These are phyloP conservation scores for Tetraneura akinire DNA, from an alignment of 1,140 invertebrate species.

Conservation along the genomic window DNA sequence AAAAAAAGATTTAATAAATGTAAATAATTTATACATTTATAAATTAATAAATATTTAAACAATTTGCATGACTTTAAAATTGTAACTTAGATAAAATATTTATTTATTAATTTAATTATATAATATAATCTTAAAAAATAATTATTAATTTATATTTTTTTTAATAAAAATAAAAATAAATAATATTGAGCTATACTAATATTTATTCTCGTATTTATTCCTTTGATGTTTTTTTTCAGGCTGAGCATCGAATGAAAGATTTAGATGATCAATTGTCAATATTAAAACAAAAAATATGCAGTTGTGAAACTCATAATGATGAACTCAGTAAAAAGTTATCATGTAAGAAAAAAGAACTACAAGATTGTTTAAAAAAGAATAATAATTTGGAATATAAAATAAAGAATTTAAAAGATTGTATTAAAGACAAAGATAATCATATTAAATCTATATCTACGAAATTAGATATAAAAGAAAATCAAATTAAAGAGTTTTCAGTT, in stretches of 20 bases:
- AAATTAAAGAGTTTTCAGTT: neutral
- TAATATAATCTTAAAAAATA: no score
- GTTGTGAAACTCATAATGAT: slow-evolving; percentile 2
- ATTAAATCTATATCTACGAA: slow-evolving; percentile 5
- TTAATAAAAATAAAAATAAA: no score
- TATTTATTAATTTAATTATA: no score
- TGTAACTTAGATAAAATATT: no score
- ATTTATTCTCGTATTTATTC: no score
- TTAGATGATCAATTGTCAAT: neutral
- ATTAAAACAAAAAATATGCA: slow-evolving; percentile 4
- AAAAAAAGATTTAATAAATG: slow-evolving; percentile 32
- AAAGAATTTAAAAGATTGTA: slow-evolving; percentile 21
- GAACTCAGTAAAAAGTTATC: neutral
- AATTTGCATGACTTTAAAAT: no score
- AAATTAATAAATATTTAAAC: neutral
- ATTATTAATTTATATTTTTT: no score
- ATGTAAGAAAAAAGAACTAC: slow-evolving; percentile 20
- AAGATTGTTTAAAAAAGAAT: slow-evolving; percentile 22
- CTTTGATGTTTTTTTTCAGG: neutral
- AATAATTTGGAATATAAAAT: slow-evolving; percentile 21
- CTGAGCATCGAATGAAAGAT: slow-evolving; percentile 17
- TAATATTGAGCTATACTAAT: neutral
- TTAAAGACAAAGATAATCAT: slow-evolving; percentile 33
- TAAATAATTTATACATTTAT: neutral
- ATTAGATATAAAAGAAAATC: slow-evolving; percentile 17